Conservation (phyloP, 1,140 invertebrate genomes). For the Procambarus clarkii region DNA sequence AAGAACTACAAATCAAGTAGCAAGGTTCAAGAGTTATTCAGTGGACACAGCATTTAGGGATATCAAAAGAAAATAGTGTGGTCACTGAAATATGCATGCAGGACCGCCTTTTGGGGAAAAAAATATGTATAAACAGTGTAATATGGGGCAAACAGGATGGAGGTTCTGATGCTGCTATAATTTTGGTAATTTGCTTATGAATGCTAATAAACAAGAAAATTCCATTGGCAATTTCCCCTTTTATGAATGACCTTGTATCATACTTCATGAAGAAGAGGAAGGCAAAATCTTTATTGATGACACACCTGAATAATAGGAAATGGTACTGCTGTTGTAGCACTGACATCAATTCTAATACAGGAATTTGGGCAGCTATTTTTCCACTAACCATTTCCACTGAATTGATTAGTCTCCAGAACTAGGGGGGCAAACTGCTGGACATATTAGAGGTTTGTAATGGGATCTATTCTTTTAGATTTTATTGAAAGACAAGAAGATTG, state of each 20-base stretch:
- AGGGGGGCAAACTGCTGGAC: constrained; percentile 69
- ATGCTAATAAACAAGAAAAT: constrained; percentile 68
- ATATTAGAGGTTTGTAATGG: constrained; percentile 64
- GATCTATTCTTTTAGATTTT: constrained; percentile 66
- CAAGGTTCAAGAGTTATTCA: constrained; percentile 69
- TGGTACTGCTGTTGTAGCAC: constrained; percentile 66
- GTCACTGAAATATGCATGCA: constrained; percentile 69
- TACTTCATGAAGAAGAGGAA: constrained; percentile 66
- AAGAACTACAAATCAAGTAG: constrained; percentile 69
- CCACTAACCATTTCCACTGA: constrained; percentile 68
- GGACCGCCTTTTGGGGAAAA: constrained; percentile 66
- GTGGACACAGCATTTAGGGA: constrained; percentile 70
- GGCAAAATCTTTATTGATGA: constrained; percentile 67
- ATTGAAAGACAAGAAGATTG: constrained; percentile 69
- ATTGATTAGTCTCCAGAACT: constrained; percentile 70
- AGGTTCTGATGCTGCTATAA: constrained; percentile 55
- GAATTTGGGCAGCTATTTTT: constrained; percentile 69
- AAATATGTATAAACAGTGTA: constrained; percentile 65
- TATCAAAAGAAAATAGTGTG: constrained; percentile 70
- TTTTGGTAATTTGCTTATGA: constrained; percentile 45
- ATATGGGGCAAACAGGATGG: constrained; percentile 66
- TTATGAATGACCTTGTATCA: constrained; percentile 62
- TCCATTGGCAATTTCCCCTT: constrained; percentile 68
- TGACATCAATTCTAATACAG: constrained; percentile 65
- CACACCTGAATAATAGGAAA: constrained; percentile 68